These are phyloP conservation scores for Seriola quinqueradiata DNA, from an alignment of 2,113 vertebrate species.

Conservation along the genomic window DNA sequence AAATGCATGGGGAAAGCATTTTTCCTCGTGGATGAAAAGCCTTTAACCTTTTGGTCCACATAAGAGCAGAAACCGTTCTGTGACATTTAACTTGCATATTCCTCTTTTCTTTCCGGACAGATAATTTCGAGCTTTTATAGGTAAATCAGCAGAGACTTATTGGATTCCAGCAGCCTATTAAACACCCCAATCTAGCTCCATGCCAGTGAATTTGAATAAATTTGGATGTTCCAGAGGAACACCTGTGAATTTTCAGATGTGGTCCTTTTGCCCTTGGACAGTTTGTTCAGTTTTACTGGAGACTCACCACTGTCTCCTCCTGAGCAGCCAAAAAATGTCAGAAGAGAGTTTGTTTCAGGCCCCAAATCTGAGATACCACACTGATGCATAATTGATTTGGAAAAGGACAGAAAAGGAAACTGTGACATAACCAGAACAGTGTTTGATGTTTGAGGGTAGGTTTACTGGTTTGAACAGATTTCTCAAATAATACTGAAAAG, in stretches of 20 bases:
- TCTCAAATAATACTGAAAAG: slow-evolving; percentile 36
- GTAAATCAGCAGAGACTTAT: slow-evolving; percentile 46
- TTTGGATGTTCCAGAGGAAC: slow-evolving; percentile 42
- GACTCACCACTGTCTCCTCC: slow-evolving; percentile 33
- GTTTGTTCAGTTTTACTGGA: slow-evolving; percentile 49
- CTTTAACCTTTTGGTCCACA: slow-evolving; percentile 79
- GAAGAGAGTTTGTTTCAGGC: slow-evolving; percentile 47
- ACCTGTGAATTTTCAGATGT: slow-evolving; percentile 44
- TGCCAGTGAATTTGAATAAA: slow-evolving; percentile 51
- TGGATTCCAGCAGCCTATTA: slow-evolving; percentile 49
- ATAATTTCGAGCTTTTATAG: slow-evolving; percentile 61
- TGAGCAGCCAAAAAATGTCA: slow-evolving; percentile 27
- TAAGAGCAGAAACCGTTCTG: slow-evolving; percentile 70
- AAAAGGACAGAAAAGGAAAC: slow-evolving; percentile 67
- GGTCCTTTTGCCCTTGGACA: slow-evolving; percentile 45
- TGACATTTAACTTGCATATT: slow-evolving; percentile 76
- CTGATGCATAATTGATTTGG: slow-evolving; percentile 68
- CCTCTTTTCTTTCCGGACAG: slow-evolving; percentile 46
- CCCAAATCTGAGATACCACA: slow-evolving; percentile 54
- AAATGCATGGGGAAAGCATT: slow-evolving; percentile 83
- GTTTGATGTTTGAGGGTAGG: slow-evolving; percentile 45
- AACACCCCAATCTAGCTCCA: slow-evolving; percentile 28
- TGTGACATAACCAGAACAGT: slow-evolving; percentile 59
- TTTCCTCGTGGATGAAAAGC: slow-evolving; percentile 80
- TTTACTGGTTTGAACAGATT: slow-evolving; percentile 51